phyloP scores from a whole-genome alignment of 2,797 vertebrate species.

The Fistularia tabacaria region DNA sequence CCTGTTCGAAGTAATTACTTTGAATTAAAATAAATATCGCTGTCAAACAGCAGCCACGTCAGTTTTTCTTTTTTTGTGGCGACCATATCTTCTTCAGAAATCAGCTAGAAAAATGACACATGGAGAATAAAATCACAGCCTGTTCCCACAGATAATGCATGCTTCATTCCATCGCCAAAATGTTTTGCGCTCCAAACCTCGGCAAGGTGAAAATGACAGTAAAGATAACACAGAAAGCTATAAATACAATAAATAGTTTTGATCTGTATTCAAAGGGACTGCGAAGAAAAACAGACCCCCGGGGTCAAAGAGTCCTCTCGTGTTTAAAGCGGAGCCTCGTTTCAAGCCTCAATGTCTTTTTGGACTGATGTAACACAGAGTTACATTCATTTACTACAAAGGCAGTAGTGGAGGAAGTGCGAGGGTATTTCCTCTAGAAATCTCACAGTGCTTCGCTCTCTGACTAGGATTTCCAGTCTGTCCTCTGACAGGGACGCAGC shows the following conservation, averaged over 20 bases:
- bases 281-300: conserved; percentile 47
- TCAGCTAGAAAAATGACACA: conserved; percentile 40
- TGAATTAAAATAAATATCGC: conserved; percentile 63
- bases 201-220: conserved; percentile 56
- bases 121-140: conserved; percentile 54
- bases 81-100: conserved; percentile 49
- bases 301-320: conserved; percentile 55
- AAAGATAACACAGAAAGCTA: conserved; percentile 71
- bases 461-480: conserved; percentile 11
- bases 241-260: conserved; percentile 99
- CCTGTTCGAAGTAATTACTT: conserved; percentile 36
- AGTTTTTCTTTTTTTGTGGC: not conserved
- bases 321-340: conserved; percentile 40
- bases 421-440: conserved; percentile 20
- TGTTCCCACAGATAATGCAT: conserved; percentile 65
- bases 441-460: conserved; percentile 37
- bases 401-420: conserved; percentile 30
- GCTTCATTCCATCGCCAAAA: conserved; percentile 60
- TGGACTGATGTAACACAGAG: conserved; percentile 36
- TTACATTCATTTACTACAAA: conserved; percentile 46
- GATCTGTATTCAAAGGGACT: conserved; percentile 75
- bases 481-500: conserved; percentile 25
- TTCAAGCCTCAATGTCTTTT: conserved; percentile 8
- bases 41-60: conserved; percentile 31
- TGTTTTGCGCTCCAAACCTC: conserved; percentile 58